Evolutionary conservation across 2,113 vertebrate species (phyloP).

Genomic region (Antechinus stuartii): DNA sequence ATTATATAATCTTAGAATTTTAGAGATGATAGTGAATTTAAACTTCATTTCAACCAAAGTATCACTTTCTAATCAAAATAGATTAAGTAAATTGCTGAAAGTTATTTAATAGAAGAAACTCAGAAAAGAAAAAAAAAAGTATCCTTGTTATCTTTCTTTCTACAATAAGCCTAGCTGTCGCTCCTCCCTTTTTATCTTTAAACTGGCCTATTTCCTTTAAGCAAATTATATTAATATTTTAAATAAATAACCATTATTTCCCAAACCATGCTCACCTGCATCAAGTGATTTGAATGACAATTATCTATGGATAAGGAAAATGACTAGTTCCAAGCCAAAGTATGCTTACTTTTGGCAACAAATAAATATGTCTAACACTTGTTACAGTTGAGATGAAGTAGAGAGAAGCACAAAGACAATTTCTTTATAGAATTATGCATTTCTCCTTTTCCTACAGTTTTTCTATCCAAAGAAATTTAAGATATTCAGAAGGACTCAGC

Average conservation of each 20-base stretch:
- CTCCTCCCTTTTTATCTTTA: neutral
- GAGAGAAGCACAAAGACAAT: neutral
- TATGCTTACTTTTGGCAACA: neutral
- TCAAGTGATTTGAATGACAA: neutral
- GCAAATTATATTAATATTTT: neutral
- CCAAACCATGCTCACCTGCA: neutral
- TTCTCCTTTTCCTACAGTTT: neutral
- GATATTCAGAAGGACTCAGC: constrained; percentile 13
- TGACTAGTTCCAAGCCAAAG: neutral
- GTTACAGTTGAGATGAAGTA: neutral
- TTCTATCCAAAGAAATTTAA: neutral
- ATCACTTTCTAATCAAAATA: neutral
- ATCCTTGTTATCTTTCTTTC: neutral
- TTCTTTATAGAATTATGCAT: neutral
- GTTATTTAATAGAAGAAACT: neutral
- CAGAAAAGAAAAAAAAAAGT: neutral
- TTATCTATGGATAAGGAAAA: neutral
- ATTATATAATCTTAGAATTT: neutral
- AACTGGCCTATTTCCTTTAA: neutral
- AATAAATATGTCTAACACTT: neutral
- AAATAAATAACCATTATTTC: neutral
- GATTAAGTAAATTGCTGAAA: neutral
- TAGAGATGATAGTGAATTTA: neutral
- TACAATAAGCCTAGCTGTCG: neutral
- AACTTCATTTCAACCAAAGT: neutral